Evolutionary conservation across 2,113 vertebrate genomes (phyloP), one percentile per base, ranked within the genome.

Genomic region (Chauna torquata): DNA sequence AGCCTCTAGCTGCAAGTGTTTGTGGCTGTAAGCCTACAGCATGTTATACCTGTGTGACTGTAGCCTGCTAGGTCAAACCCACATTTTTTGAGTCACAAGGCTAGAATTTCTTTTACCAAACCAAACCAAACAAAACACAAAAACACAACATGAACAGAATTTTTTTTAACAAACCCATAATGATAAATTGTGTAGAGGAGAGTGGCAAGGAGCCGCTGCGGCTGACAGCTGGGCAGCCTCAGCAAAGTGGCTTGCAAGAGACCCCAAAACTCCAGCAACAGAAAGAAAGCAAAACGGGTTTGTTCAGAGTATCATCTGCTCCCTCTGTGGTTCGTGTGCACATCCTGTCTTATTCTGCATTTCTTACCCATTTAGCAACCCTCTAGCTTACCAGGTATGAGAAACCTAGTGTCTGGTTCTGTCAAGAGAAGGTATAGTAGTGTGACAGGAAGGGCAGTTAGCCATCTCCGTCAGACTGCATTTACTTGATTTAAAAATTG

Each of bases 261-360:
- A 54, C 34, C 38, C 38, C 38, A 5, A 18, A 81, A 30, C 30
- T 10, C 57, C 5, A 27, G 32, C 14, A 49, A 15, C 14, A 24
- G 44, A 32, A 64, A 30, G 42, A 8, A 20, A 72, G 34, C 17
- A 30, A 13, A 4, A 32, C 8, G 22, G 55, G 32, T 44, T 92
- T 68, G 25, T 23, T 45, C 49, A 32, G 58, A 6, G 2, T 34
- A n/a, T 36, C 44, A 5, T 20, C 32, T 18, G 34, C 52, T 62
- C 68, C 42, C 27, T 23, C 38, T 11, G 36, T 61, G 38, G 49
- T 42, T 61, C 50, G 9, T 0, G 0, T 23, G 38, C 30, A 8
- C 20, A 0, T 8, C 22, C 36, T 13, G 20, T 30, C 36, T 62
- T 38, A 1, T 17, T 42, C 88, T 1, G 1, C 4, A 0, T 34